A percentile compares a stretch with the other conserved stretches of the same genome.
phyloP scores from a whole-genome alignment of 2,888 invertebrate species.

The Willowsia nigromaculata region DNA sequence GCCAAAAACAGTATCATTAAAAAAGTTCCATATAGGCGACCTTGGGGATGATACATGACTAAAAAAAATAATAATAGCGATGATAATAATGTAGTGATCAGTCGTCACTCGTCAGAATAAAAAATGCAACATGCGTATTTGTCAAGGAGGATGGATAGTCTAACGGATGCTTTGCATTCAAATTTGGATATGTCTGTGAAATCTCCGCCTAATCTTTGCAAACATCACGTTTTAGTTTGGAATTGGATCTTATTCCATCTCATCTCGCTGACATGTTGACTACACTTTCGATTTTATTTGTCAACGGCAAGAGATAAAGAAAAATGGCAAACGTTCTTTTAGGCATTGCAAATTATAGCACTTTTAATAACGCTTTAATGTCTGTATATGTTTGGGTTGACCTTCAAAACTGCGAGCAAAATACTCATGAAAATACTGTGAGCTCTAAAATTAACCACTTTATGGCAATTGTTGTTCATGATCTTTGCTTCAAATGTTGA shows the following conservation, averaged over 20 bases:
- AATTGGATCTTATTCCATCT: neutral
- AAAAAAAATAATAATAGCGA: neutral
- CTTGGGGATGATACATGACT: conserved; percentile 32
- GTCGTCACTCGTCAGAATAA: neutral
- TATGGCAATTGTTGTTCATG: neutral
- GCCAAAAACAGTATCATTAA: neutral
- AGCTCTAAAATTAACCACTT: neutral
- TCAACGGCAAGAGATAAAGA: neutral
- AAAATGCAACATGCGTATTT: neutral
- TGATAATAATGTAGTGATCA: neutral
- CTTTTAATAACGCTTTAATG: neutral
- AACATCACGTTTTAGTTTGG: conserved; percentile 38
- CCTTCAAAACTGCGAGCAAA: neutral
- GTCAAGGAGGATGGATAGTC: neutral
- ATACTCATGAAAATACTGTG: neutral
- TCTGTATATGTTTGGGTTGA: neutral
- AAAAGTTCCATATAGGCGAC: neutral
- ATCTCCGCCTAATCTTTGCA: conserved; percentile 5
- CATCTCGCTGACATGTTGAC: neutral
- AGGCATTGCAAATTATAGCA: neutral
- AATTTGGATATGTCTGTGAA: neutral
- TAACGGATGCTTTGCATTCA: conserved; percentile 17
- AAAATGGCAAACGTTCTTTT: no score
- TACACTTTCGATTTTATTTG: conserved; percentile 47
- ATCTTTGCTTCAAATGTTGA: conserved; percentile 13